phyloP scores from a whole-genome alignment of 2,113 vertebrate species.

The Boulengeromyrus knoepffleri region DNA sequence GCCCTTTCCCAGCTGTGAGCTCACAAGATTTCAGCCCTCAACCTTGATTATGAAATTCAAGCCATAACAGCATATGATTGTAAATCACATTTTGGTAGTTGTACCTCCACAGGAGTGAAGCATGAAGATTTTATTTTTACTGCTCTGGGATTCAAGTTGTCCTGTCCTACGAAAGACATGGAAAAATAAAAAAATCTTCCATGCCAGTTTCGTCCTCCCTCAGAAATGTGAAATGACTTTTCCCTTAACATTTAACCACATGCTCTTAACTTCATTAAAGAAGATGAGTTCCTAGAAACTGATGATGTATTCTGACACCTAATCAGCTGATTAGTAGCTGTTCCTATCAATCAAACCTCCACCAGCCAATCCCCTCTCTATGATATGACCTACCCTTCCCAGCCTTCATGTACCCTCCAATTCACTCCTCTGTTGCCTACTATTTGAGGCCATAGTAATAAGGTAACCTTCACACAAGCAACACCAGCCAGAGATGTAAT shows the following conservation, averaged over 20 bases:
- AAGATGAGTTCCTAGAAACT: constrained; percentile 2
- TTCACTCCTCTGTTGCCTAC: neutral
- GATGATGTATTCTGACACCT: constrained; percentile 16
- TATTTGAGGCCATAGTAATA: neutral
- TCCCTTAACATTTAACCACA: constrained; percentile 32
- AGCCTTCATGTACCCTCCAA: neutral
- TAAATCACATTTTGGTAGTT: neutral
- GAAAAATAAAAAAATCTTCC: neutral
- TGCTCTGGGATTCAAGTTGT: neutral
- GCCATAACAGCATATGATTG: neutral
- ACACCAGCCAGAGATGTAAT: neutral
- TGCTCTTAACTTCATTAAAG: constrained; percentile 19
- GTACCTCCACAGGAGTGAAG: neutral
- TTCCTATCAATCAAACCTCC: constrained; percentile 10
- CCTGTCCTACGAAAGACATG: neutral
- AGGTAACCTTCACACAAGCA: neutral
- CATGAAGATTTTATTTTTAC: neutral
- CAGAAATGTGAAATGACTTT: neutral
- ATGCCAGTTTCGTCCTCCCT: neutral
- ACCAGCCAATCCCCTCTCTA: neutral
- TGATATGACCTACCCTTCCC: neutral
- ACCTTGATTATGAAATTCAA: neutral
- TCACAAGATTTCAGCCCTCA: neutral
- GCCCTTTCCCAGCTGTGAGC: neutral
- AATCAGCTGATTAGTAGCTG: constrained; percentile 23